Evolutionary conservation across 2,888 invertebrate species (phyloP), one percentile per base, ranked within the genome.

Genomic region (Matsumyia berberina): DNA sequence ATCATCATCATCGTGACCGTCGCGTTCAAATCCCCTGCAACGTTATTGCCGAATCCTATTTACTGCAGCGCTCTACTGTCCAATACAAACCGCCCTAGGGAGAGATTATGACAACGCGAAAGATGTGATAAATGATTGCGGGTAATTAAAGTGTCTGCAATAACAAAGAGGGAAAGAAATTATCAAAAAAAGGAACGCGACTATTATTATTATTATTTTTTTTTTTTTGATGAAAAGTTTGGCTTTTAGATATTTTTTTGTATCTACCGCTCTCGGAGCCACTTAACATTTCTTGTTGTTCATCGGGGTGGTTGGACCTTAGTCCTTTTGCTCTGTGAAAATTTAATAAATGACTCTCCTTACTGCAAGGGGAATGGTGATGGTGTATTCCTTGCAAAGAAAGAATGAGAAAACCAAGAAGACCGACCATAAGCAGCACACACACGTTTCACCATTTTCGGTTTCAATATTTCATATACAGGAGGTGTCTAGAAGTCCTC

Each of bases 71-170:
- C 35, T 37, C 9, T 31, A 49, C 31, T 49, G 57, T 57, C 62
- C 39, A 69, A 74, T 81, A 78, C 72, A 83, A 83, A 83, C 62
- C 74, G 64, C 85, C 51, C 77, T 39, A 44, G 70, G 73, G 77
- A 76, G 81, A 70, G 80, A 81, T 78, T 85, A 86, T 85, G 80
- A 86, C 85, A 85, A 78, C 78, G 74, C 62, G 55, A 66, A 82
- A 74, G 74, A 86, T 80, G 82, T 86, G 87, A 87, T 87, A 86
- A 87, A 87, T 87, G 87, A 87, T 86, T 85, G 86, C 78, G 69
- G 83, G 87, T 87, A 87, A 87, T 87, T 87, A 87, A 87, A 86
- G 86, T 81, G 87, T 87, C 87, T 87, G 86, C 86, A 66, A 70
- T 70, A 85, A 76, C 74, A 85, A 80, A 46, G 58, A 55, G 42